These are phyloP conservation scores for Crotalus horridus DNA, from an alignment of 2,113 vertebrate genomes.

Conservation along the genomic window DNA sequence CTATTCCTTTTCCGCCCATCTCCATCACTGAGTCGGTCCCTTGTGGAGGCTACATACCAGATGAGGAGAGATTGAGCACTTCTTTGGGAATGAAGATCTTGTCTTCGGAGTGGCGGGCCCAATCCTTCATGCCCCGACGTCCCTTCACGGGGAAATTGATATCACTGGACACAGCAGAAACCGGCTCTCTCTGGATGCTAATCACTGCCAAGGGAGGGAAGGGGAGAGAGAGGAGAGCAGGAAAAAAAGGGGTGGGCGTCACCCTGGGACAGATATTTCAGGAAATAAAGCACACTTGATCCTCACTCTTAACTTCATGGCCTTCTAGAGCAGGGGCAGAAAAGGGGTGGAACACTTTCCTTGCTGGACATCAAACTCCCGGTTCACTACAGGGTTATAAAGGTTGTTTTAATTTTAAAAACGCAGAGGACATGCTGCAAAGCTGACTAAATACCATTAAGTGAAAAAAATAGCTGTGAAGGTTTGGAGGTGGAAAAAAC, in stretches of 20 bases:
- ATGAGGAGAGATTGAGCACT: constrained; percentile 84
- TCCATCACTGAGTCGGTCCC: not conserved
- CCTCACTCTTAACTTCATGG: not conserved
- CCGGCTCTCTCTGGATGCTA: constrained; percentile 93
- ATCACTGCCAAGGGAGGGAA: constrained; percentile 73
- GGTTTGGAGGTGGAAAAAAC: not conserved
- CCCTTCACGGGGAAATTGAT: constrained; percentile 98
- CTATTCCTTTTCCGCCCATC: not conserved
- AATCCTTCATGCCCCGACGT: constrained; percentile 96
- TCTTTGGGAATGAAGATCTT: constrained; percentile 97
- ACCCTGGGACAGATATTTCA: not conserved
- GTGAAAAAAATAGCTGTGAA: not conserved
- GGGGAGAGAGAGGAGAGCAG: not conserved
- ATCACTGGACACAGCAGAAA: constrained; percentile 95
- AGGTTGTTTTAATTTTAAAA: not conserved
- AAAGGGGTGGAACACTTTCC: no score
- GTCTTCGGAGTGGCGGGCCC: constrained; percentile 93
- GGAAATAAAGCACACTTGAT: not conserved
- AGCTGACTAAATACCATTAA: not conserved
- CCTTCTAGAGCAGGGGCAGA: no score
- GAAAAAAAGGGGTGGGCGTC: not conserved
- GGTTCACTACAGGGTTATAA: not conserved
- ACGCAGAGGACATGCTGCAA: not conserved
- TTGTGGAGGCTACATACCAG: constrained; percentile 67
- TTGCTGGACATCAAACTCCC: not conserved